These are phyloP conservation scores for Melanotaenia boesemani DNA, from an alignment of 2,797 vertebrate species.

Conservation along the genomic window DNA sequence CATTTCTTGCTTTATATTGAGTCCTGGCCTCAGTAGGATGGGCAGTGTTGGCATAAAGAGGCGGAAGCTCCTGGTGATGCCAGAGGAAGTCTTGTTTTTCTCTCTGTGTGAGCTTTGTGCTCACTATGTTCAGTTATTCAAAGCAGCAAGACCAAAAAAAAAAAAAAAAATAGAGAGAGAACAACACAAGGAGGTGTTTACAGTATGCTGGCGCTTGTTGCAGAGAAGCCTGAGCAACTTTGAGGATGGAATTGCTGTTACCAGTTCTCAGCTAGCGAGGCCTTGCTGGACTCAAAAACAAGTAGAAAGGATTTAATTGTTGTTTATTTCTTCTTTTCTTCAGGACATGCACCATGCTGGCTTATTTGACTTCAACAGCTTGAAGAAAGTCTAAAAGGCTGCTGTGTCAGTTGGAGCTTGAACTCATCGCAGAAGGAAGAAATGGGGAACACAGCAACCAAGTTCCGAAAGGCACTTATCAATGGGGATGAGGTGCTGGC, in stretches of 20 bases:
- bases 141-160: slow-evolving; percentile 54
- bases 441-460: slow-evolving; percentile 99
- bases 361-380: slow-evolving; percentile 71
- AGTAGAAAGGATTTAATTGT: slow-evolving; percentile 27
- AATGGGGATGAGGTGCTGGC: slow-evolving; percentile 96
- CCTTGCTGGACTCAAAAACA: slow-evolving; percentile 18
- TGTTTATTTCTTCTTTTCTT: slow-evolving; percentile 39
- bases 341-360: slow-evolving; percentile 86
- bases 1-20: slow-evolving; percentile 49
- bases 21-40: slow-evolving; percentile 74
- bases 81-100: slow-evolving; percentile 77
- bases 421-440: slow-evolving; percentile 59
- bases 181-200: slow-evolving; percentile 48
- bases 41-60: slow-evolving; percentile 70
- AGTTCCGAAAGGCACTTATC: slow-evolving; percentile 98
- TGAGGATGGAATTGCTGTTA: slow-evolving; percentile 41
- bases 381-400: slow-evolving; percentile 76
- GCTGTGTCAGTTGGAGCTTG: slow-evolving; percentile 60
- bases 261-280: slow-evolving; percentile 16
- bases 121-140: slow-evolving; percentile 59
- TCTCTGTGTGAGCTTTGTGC: slow-evolving; percentile 72
- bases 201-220: slow-evolving; percentile 42
- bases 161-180: slow-evolving; percentile 32
- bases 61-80: slow-evolving; percentile 83
- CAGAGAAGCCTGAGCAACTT: slow-evolving; percentile 59